Percentiles rank a stretch among this genome's conserved stretches.
Conservation (phyloP, 1,140 invertebrate species). For the Caenorhabditis inopinata region DNA sequence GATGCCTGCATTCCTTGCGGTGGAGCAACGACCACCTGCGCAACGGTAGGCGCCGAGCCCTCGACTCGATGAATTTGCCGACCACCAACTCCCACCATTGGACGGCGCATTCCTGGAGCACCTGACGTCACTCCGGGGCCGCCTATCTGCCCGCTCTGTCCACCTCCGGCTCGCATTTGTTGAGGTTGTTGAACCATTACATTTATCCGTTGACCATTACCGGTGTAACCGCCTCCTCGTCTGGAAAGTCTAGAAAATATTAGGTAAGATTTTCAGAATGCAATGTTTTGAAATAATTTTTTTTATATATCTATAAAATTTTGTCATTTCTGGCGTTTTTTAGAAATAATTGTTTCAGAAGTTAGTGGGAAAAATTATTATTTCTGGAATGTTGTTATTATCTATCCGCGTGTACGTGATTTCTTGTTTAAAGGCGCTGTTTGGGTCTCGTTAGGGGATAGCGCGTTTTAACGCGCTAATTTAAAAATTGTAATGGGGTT, state of each 20-base stretch:
- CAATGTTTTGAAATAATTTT: neutral
- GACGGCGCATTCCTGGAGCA: neutral
- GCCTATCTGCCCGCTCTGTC: neutral
- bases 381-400: no score
- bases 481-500: no score
- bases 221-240: neutral
- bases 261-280: neutral
- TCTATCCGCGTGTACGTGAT: no score
- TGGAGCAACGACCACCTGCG: neutral
- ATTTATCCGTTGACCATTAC: neutral
- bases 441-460: no score
- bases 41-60: neutral
- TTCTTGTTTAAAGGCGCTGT: no score
- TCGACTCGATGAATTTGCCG: neutral
- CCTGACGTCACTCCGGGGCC: neutral
- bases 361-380: no score
- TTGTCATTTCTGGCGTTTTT: no score
- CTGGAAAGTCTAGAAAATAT: neutral
- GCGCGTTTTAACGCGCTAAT: no score
- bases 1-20: neutral
- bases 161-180: neutral
- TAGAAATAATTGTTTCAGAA: no score
- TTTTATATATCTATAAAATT: no score
- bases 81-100: neutral
- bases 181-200: constrained; percentile 14